Evolutionary conservation across 1,140 invertebrate species (phyloP), one percentile per base, ranked within the genome.

Genomic region (Drosophila novamexicana): DNA sequence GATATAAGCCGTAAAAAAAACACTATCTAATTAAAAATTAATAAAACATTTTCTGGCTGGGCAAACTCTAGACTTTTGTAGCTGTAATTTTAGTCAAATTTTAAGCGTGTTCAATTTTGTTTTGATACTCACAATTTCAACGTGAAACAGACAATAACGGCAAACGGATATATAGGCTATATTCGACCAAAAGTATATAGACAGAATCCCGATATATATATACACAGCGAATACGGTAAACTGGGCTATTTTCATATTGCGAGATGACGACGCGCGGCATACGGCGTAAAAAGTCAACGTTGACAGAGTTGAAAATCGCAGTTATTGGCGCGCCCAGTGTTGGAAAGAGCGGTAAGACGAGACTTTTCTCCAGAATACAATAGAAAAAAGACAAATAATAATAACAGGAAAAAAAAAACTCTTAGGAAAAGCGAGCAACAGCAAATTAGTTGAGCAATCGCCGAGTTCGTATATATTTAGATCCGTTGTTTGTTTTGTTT

Each of bases 221-320:
- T 42, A 42, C 50, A 10, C 29, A 4, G 7, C 7, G 18, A 58
- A 52, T 56, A 58, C 54, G 47, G 50, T 44, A 49, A 72, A 76
- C 57, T 75, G 52, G 64, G 50, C 53, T 45, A 70, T 56, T 57
- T 47, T 29, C 40, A 62, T 76, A 47, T 66, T 22, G 18, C 18
- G 65, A 91, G 78, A 95, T 95, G 95, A 94, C 94, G 73, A 93
- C 94, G 65, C 93, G 95, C 77, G 96, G 96, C 34, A 97, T 97
- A 66, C 94, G 97, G 72, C 94, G 97, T 75, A 98, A 98, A 93
- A 98, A 98, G 93, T 97, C 97, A 14, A 96, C 96, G 58, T 93
- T 98, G 22, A 95, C 96, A 65, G 97, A 98, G 94, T 96, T 98
- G 61, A 97, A 97, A 93, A 95, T 98, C 52, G 96, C 96, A 16